phyloP scores from a whole-genome alignment of 2,113 vertebrate species.

The Oryzias javanicus region DNA sequence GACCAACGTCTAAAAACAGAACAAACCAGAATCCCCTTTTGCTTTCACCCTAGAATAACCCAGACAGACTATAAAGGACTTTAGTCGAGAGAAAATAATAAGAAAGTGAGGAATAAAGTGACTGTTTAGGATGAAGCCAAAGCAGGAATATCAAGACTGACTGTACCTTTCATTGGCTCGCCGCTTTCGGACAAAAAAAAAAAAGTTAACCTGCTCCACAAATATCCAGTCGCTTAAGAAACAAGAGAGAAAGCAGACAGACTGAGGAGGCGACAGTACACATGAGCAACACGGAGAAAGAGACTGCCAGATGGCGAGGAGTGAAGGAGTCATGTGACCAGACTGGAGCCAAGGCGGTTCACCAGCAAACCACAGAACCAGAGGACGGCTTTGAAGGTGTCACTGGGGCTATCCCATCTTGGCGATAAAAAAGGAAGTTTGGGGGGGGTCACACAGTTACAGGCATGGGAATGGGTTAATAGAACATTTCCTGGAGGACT shows the following conservation, averaged over 20 bases:
- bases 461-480: background rate
- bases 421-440: too few species aligned
- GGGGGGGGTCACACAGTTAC: background rate
- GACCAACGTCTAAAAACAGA: too few species aligned
- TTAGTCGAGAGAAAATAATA: too few species aligned
- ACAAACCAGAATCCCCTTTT: too few species aligned
- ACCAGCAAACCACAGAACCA: conserved; percentile 45
- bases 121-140: too few species aligned
- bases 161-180: too few species aligned
- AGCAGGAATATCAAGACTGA: too few species aligned
- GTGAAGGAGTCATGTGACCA: conserved; percentile 32
- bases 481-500: conserved; percentile 25
- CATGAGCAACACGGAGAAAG: conserved; percentile 1
- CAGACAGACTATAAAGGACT: too few species aligned
- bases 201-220: too few species aligned
- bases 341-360: conserved; percentile 12
- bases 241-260: background rate
- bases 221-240: background rate
- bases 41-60: too few species aligned
- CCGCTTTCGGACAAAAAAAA: too few species aligned
- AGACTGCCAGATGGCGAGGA: conserved; percentile 22
- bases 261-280: background rate
- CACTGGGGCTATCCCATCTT: background rate
- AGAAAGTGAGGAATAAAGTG: too few species aligned
- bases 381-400: conserved; percentile 31